These are phyloP conservation scores for Betta splendens DNA, from an alignment of 2,797 vertebrate genomes.

Conservation along the genomic window DNA sequence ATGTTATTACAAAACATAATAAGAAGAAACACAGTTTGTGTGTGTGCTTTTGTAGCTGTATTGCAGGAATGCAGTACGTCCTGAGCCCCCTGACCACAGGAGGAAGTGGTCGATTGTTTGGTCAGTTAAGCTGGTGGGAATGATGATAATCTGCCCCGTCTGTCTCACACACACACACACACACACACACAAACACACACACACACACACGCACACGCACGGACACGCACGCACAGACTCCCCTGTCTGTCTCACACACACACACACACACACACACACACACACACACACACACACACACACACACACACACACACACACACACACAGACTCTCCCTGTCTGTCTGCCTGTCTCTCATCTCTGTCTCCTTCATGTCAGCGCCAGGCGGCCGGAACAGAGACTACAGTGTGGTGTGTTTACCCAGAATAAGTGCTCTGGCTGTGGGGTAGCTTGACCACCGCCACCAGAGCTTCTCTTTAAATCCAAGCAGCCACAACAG, in stretches of 20 bases:
- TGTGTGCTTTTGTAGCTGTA: too few relatives aligned
- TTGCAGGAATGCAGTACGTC: slow-evolving; percentile 59
- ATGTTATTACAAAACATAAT: too few relatives aligned
- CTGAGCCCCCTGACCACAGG: slow-evolving; percentile 43
- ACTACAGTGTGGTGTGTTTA: slow-evolving; percentile 65
- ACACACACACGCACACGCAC: slow-evolving; percentile 1
- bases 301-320: too few relatives aligned
- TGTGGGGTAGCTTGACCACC: slow-evolving; percentile 38
- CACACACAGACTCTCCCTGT: background rate
- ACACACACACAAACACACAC: slow-evolving; percentile 8
- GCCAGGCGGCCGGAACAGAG: slow-evolving; percentile 67
- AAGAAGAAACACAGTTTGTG: too few relatives aligned
- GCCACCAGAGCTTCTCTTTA: slow-evolving; percentile 33
- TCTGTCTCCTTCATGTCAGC: slow-evolving; percentile 53
- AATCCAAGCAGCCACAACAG: slow-evolving; percentile 10
- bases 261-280: slow-evolving; percentile 1
- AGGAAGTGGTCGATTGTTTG: slow-evolving; percentile 76
- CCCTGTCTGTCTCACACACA: slow-evolving; percentile 31
- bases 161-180: slow-evolving; percentile 14
- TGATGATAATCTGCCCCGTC: slow-evolving; percentile 57
- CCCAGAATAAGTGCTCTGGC: slow-evolving; percentile 50
- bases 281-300: slow-evolving; percentile 9
- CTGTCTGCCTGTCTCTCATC: slow-evolving; percentile 19
- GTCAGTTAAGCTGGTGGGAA: slow-evolving; percentile 50
- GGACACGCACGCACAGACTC: too few relatives aligned